Evolutionary conservation across 2,888 invertebrate genomes (phyloP), one percentile per base, ranked within the genome.

Genomic region (Bimastos eiseni): DNA sequence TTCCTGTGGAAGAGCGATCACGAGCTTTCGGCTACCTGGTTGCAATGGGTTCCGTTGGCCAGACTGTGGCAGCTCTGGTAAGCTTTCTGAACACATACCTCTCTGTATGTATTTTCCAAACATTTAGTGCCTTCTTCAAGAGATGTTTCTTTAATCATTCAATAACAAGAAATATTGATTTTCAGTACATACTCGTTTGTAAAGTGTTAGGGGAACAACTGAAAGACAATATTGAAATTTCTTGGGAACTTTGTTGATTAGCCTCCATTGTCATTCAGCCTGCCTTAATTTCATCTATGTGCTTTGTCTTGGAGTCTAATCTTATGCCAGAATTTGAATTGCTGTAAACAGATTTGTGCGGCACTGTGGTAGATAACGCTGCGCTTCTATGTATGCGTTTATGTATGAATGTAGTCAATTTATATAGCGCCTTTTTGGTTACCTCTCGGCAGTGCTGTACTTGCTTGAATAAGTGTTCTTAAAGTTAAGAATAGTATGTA

Each of bases 21-120:
- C 95, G 97, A 91, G 97, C 97, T 1, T 97, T 97, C 95, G 96
- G 97, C 30, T 97, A 97, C 94, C 95, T 97, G 86, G 96, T 97
- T 88, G 97, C 97, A 30, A 96, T 96, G 91, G 97, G 97, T 83
- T 97, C 97, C n/a, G 96, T 97, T 90, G 97, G 97, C 21, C 97
- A 97, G 95, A 97, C 97, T 55, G 96, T 97, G 38, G 97, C 97
- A 44, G 97, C 97, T 91, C 95, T 97, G 93, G 96, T 97, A 95
- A 95, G 70, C 70, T 70, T 96, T 95, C 21, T 83, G 24, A 70
- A 70, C 49, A 49, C 70, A 70, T 70, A 11, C 70, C 70, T 70
- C 30, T 70, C 8, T 70, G 30, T 70, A 70, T 70, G 30, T 70
- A n/a, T 70, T 70, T 13, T 49, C 6, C 1, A 4, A 21, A 49